Base-by-base conservation (phyloP, 2,797 vertebrate genomes). In the Amphiprion clarkii region DNA sequence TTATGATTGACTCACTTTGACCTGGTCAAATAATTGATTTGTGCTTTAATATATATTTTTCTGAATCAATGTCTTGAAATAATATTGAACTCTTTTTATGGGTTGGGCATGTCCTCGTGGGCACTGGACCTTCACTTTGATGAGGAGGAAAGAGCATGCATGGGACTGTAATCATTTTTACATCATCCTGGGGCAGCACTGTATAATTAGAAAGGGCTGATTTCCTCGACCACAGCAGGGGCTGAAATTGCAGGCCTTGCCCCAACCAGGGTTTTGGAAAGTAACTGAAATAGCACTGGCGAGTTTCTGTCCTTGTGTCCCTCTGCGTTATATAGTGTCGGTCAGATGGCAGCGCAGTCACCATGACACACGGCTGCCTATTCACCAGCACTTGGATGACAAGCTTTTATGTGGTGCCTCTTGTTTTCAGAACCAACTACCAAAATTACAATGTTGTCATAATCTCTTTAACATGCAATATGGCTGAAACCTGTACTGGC, bases 131-230 rank as follows among this genome's bases (percentile, higher is more conserved):
- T 74, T 82, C 49, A 82, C 85, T 95, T 94, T 94, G 92, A 95
- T 93, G 94, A 90, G 75, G 78, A 87, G 68, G 69, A 90, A 86
- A 66, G 83, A 84, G 81, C 83, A 79, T 79, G 76, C 84, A 74
- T 76, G 81, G 87, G 84, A 88, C 93, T 95, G 88, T 94, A 95
- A 95, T 95, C 93, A 95, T 94, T 92, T 94, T 92, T 87, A 90
- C 90, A 94, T 95, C 89, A 90, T 90, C 72, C 87, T 52, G 46
- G 87, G 86, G 82, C 88, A 90, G 88, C 70, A 58, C 80, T 74
- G 78, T 92, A 92, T 96, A 95, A 96, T 95, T 95, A 95, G 89
- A 93, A 93, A 93, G 92, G 87, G 86, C 87, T 91, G 93, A 90
- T 92, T 95, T 94, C 83, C 84, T 92, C 85, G 88, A 93, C 93